These are phyloP conservation scores for Melanotaenia parkinsoni DNA, from an alignment of 2,797 vertebrate genomes.

Conservation along the genomic window DNA sequence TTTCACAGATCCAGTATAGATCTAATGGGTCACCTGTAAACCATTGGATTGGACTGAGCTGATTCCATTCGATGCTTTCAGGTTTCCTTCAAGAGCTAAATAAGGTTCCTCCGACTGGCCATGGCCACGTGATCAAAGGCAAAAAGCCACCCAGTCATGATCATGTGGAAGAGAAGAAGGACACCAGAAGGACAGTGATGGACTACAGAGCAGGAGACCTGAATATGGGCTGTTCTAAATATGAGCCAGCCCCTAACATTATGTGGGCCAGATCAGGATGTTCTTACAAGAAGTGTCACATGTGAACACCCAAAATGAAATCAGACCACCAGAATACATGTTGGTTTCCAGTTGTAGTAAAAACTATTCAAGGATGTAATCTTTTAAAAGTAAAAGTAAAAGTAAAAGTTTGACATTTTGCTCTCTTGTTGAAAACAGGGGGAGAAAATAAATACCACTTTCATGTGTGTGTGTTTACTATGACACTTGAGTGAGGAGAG, in stretches of 20 bases:
- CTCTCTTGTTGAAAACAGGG: neutral
- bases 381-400: neutral
- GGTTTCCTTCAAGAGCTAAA: slow-evolving; percentile 36
- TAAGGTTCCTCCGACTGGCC: slow-evolving; percentile 49
- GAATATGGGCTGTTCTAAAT: slow-evolving; percentile 61
- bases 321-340: neutral
- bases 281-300: slow-evolving; percentile 15
- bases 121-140: slow-evolving; percentile 33
- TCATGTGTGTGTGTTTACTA: neutral
- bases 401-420: slow-evolving; percentile 1
- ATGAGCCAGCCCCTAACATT: slow-evolving; percentile 35
- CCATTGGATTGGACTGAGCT: slow-evolving; percentile 39
- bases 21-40: slow-evolving; percentile 33
- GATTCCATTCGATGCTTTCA: slow-evolving; percentile 44
- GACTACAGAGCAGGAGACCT: slow-evolving; percentile 52
- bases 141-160: slow-evolving; percentile 27
- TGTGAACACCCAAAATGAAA: slow-evolving; percentile 8
- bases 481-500: neutral
- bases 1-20: too few species aligned
- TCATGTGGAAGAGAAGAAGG: slow-evolving; percentile 37
- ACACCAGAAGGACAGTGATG: slow-evolving; percentile 45
- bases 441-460: neutral
- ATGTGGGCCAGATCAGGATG: slow-evolving; percentile 44
- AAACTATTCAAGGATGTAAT: neutral
- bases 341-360: neutral